phyloP scores from a whole-genome alignment of 1,140 invertebrate species.

The Neotoxoptera formosana region DNA sequence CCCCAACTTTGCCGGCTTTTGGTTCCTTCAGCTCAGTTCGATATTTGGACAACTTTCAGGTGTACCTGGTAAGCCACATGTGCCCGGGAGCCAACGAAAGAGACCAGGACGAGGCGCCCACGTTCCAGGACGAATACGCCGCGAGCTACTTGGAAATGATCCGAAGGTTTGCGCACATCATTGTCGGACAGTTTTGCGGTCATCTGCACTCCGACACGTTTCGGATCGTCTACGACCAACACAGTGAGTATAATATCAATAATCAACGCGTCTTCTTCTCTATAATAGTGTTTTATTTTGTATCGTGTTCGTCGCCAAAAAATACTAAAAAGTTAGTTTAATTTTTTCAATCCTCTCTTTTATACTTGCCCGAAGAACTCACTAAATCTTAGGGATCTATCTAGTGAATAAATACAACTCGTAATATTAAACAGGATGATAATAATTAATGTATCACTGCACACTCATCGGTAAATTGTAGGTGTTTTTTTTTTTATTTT shows the following conservation, averaged over 20 bases:
- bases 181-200: slow-evolving; percentile 91
- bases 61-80: slow-evolving; percentile 88
- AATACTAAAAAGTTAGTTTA: no score
- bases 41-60: slow-evolving; percentile 67
- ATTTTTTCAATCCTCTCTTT: no score
- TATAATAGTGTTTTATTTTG: neutral
- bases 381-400: no score
- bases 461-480: no score
- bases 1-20: no score
- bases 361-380: no score
- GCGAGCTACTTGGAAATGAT: slow-evolving; percentile 75
- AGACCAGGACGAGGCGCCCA: slow-evolving; percentile 69
- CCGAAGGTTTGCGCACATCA: slow-evolving; percentile 76
- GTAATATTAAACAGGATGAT: no score
- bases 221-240: slow-evolving; percentile 80
- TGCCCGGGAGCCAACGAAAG: slow-evolving; percentile 87
- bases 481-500: no score
- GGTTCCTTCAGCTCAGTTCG: neutral
- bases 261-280: no score
- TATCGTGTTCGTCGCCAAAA: neutral
- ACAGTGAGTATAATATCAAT: slow-evolving; percentile 65
- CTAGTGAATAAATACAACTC: no score
- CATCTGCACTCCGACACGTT: slow-evolving; percentile 92
- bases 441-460: no score
- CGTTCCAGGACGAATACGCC: slow-evolving; percentile 69